Conservation (phyloP, 1,140 invertebrate genomes). For the Brachionus rubens region DNA sequence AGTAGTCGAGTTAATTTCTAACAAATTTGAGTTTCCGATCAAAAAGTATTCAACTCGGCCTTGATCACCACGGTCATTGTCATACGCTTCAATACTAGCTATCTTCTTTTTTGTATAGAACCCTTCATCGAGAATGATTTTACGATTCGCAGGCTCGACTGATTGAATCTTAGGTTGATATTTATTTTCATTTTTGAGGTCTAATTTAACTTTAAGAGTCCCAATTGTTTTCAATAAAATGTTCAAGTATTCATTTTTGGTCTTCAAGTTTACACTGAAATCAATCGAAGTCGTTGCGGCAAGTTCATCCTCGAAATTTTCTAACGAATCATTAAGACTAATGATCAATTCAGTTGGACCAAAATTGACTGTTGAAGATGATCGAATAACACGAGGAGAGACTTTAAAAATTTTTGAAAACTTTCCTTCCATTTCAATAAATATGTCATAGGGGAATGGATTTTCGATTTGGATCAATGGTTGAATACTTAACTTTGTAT, state of each 20-base stretch:
- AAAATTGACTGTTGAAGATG: constrained; percentile 23
- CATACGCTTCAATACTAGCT: constrained; percentile 15
- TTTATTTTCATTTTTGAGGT: constrained; percentile 44
- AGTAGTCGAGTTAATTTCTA: background rate
- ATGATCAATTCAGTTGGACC: constrained; percentile 19
- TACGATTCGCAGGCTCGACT: background rate
- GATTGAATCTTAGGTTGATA: constrained; percentile 25
- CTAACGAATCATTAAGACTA: background rate
- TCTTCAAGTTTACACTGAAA: background rate
- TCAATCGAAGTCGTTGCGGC: background rate
- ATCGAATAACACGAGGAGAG: background rate
- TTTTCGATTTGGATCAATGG: constrained; percentile 32
- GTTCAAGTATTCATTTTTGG: constrained; percentile 26
- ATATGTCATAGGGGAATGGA: constrained; percentile 20
- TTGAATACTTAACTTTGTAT: constrained; percentile 15
- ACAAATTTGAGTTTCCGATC: constrained; percentile 15
- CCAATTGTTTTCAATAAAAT: constrained; percentile 27
- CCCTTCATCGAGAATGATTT: constrained; percentile 21
- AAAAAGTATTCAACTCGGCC: constrained; percentile 20
- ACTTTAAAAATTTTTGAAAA: background rate
- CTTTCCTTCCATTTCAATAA: constrained; percentile 9
- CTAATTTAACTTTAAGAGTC: constrained; percentile 9
- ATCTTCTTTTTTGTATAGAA: constrained; percentile 4
- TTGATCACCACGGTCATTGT: constrained; percentile 19
- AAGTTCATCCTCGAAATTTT: background rate